Percentiles rank a stretch among this genome's conserved stretches.
Evolutionary conservation across 1,140 invertebrate genomes (phyloP).

Genomic region (Aphelinus certus): DNA sequence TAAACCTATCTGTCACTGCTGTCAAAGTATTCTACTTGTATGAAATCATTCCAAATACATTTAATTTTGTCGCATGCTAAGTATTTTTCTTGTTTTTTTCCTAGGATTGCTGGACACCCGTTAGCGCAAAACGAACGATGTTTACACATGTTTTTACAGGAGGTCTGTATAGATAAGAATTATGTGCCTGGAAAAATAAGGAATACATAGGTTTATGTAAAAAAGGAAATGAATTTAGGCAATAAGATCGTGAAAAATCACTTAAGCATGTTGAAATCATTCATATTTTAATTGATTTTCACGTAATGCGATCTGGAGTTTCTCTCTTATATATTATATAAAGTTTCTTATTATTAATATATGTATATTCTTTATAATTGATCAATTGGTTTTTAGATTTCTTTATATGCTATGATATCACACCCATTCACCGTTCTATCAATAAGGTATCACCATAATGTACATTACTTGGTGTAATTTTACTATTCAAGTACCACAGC

Average conservation of each 20-base stretch:
- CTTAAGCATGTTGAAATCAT: constrained; percentile 30
- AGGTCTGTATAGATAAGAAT: constrained; percentile 96
- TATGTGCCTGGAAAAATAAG: constrained; percentile 99
- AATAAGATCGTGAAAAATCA: constrained; percentile 39
- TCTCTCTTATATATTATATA: constrained; percentile 40
- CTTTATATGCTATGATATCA: constrained; percentile 17
- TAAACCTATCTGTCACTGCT: too few relatives aligned
- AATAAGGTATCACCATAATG: constrained; percentile 22
- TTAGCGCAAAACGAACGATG: constrained; percentile 99
- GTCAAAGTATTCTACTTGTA: too few relatives aligned
- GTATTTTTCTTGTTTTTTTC: constrained; percentile 54
- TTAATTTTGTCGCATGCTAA: too few relatives aligned
- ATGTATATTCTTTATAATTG: constrained; percentile 38
- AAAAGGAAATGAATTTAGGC: constrained; percentile 37
- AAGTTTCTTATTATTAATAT: constrained; percentile 35
- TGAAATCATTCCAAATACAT: too few relatives aligned
- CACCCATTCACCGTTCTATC: constrained; percentile 19
- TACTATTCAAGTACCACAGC: constrained; percentile 16
- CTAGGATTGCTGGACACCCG: constrained; percentile 98
- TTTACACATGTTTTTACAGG: constrained; percentile 99
- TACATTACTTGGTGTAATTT: constrained; percentile 37
- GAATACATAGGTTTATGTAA: constrained; percentile 78
- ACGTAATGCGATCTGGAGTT: constrained; percentile 31
- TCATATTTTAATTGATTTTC: constrained; percentile 41
- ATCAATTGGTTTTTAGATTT: constrained; percentile 12